Evolutionary conservation across 2,888 invertebrate genomes (phyloP).

Genomic region (Troilus luridus): DNA sequence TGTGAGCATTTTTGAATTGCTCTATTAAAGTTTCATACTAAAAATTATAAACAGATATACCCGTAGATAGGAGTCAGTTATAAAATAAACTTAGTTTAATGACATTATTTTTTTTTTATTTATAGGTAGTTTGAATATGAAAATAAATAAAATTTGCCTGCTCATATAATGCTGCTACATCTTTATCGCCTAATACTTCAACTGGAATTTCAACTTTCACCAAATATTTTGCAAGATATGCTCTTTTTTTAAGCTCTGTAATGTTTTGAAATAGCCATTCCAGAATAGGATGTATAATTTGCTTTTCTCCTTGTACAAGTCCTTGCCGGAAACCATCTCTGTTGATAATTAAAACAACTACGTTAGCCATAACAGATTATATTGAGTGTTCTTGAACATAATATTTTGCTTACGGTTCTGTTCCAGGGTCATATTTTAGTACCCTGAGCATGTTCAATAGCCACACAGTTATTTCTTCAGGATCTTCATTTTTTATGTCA

Average conservation of each 20-base stretch:
- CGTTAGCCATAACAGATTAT: neutral
- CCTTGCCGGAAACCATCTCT: constrained; percentile 76
- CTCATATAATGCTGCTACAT: constrained; percentile 79
- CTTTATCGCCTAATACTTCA: constrained; percentile 82
- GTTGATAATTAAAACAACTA: neutral
- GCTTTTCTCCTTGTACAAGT: constrained; percentile 81
- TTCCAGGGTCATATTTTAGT: constrained; percentile 84
- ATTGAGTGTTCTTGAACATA: neutral
- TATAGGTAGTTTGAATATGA: neutral
- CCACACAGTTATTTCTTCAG: constrained; percentile 82
- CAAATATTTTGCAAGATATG: constrained; percentile 83
- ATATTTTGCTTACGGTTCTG: constrained; percentile 69
- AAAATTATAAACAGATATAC: constrained; percentile 62
- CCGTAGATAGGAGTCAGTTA: constrained; percentile 74
- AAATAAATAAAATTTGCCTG: constrained; percentile 69
- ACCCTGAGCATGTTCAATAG: constrained; percentile 80
- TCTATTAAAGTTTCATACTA: constrained; percentile 82
- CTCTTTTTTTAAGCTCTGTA: constrained; percentile 83
- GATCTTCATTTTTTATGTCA: constrained; percentile 81
- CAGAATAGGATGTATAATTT: constrained; percentile 82
- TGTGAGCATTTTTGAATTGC: constrained; percentile 85
- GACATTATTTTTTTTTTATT: constrained; percentile 73
- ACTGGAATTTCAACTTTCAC: constrained; percentile 80
- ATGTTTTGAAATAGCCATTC: constrained; percentile 84
- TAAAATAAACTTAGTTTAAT: constrained; percentile 78